Conservation (phyloP, 2,888 invertebrate genomes). For the Gryllus longicercus region DNA sequence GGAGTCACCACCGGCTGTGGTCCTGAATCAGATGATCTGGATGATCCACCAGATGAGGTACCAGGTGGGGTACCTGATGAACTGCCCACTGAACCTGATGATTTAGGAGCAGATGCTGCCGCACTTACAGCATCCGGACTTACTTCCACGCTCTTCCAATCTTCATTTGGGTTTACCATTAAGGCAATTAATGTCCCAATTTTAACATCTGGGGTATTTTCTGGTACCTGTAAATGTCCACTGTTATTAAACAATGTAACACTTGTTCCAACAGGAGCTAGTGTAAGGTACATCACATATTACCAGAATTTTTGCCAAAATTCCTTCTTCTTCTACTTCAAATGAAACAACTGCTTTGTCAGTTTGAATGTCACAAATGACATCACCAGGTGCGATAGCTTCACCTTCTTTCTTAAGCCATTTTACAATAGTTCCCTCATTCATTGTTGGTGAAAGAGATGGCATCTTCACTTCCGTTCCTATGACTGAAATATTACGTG, state of each 20-base stretch:
- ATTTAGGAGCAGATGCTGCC: too few relatives aligned
- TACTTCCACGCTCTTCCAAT: slow-evolving; percentile 56
- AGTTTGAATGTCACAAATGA: slow-evolving; percentile 62
- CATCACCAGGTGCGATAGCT: slow-evolving; percentile 54
- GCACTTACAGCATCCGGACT: too few relatives aligned
- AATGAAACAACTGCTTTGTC: slow-evolving; percentile 61
- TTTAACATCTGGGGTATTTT: slow-evolving; percentile 54
- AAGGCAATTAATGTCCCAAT: slow-evolving; percentile 59
- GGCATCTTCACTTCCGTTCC: slow-evolving; percentile 55
- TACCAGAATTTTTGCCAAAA: slow-evolving; percentile 61
- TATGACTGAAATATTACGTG: slow-evolving; percentile 42
- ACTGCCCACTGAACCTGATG: too few relatives aligned
- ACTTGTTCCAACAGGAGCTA: background rate
- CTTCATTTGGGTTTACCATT: slow-evolving; percentile 58
- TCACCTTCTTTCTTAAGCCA: slow-evolving; percentile 59
- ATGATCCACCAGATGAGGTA: too few relatives aligned
- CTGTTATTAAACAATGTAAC: background rate
- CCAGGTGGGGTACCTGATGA: too few relatives aligned
- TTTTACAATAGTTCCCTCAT: slow-evolving; percentile 57
- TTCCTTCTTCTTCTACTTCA: slow-evolving; percentile 59
- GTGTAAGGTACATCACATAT: slow-evolving; percentile 26
- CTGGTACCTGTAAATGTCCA: slow-evolving; percentile 46
- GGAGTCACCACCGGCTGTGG: too few relatives aligned
- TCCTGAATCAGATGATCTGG: too few relatives aligned
- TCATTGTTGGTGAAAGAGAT: slow-evolving; percentile 62